These are phyloP conservation scores for Zaprionus kolodkinae DNA, from an alignment of 1,140 invertebrate genomes.

Conservation along the genomic window DNA sequence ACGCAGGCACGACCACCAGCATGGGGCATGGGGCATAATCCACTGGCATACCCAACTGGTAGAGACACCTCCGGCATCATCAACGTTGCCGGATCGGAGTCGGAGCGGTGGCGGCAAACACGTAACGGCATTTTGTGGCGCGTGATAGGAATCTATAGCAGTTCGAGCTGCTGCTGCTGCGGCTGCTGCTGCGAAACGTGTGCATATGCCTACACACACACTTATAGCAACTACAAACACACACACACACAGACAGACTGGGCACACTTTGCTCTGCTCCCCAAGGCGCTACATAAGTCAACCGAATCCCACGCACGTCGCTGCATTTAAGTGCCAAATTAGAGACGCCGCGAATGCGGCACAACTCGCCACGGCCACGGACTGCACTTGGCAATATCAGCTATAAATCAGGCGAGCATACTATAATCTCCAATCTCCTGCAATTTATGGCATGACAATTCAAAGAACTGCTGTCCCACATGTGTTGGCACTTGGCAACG, in stretches of 20 bases:
- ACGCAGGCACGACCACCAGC: slow-evolving; percentile 10
- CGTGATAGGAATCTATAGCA: slow-evolving; percentile 72
- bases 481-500: slow-evolving; percentile 35
- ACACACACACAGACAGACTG: slow-evolving; percentile 8
- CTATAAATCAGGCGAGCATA: slow-evolving; percentile 55
- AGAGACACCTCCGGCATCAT: slow-evolving; percentile 48
- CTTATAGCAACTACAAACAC: slow-evolving; percentile 4
- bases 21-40: slow-evolving; percentile 44
- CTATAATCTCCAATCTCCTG: slow-evolving; percentile 36
- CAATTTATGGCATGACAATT: slow-evolving; percentile 69
- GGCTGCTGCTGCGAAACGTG: slow-evolving; percentile 47
- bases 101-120: slow-evolving; percentile 63
- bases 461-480: slow-evolving; percentile 56
- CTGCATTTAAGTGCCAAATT: slow-evolving; percentile 81
- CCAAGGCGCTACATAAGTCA: slow-evolving; percentile 44
- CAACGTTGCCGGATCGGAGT: neutral
- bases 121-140: slow-evolving; percentile 78
- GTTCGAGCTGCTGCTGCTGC: slow-evolving; percentile 29
- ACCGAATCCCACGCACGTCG: slow-evolving; percentile 66
- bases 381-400: slow-evolving; percentile 54
- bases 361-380: neutral
- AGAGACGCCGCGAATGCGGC: slow-evolving; percentile 39
- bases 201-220: slow-evolving; percentile 68
- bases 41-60: slow-evolving; percentile 48
- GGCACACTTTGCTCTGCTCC: slow-evolving; percentile 10